Conservation (phyloP, 2,888 invertebrate genomes). For the Caenorhabditis angaria region DNA sequence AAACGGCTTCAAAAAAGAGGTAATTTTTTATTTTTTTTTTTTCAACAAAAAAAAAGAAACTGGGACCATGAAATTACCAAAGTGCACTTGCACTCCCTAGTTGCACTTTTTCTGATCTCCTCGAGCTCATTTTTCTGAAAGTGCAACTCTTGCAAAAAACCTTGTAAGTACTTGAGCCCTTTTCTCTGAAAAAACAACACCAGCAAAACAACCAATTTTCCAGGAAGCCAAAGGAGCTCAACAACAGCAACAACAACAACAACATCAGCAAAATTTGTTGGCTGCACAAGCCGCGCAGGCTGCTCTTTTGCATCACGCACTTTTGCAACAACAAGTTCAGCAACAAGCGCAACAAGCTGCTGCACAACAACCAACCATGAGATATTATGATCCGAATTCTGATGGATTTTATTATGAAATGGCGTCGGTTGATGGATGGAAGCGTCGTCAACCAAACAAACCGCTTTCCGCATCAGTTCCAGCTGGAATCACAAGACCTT, state of each 20-base stretch:
- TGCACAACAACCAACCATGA: slow-evolving; percentile 22
- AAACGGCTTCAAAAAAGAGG: slow-evolving; percentile 42
- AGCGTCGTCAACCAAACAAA: slow-evolving; percentile 50
- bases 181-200: no score
- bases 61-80: neutral
- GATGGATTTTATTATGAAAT: slow-evolving; percentile 71
- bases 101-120: slow-evolving; percentile 1
- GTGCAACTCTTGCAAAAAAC: neutral
- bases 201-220: slow-evolving; percentile 8
- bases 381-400: slow-evolving; percentile 66
- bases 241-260: slow-evolving; percentile 22
- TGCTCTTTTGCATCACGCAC: slow-evolving; percentile 45
- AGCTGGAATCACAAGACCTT: slow-evolving; percentile 30
- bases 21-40: slow-evolving; percentile 39
- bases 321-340: slow-evolving; percentile 19
- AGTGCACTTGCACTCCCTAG: neutral
- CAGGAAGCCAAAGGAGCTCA: slow-evolving; percentile 11
- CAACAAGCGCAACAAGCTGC: slow-evolving; percentile 10
- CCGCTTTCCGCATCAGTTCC: slow-evolving; percentile 39
- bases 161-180: no score
- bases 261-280: neutral
- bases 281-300: slow-evolving; percentile 48
- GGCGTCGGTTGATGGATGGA: slow-evolving; percentile 71
- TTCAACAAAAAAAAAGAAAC: slow-evolving; percentile 3
- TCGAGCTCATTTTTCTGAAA: neutral